Percentiles rank a stretch among this genome's conserved stretches.
Evolutionary conservation across 2,797 vertebrate species (phyloP).

Genomic region (Chaetophractus vellerosus): DNA sequence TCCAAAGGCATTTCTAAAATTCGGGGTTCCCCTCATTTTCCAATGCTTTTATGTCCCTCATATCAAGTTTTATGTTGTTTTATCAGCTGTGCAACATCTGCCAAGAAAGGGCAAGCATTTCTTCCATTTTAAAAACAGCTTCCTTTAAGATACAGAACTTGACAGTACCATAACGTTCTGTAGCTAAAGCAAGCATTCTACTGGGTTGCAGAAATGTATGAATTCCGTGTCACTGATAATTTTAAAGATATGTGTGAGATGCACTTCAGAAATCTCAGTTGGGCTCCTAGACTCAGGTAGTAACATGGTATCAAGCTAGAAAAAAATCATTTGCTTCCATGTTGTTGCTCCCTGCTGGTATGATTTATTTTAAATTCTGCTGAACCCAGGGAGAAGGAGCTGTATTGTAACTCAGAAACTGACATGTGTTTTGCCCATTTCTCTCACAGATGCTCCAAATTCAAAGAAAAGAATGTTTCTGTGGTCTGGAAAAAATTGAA

Average conservation of each 20-base stretch:
- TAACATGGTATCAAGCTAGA: slow-evolving; percentile 54
- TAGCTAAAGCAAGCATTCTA: slow-evolving; percentile 22
- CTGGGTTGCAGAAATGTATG: slow-evolving; percentile 4
- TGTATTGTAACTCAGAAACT: slow-evolving; percentile 55
- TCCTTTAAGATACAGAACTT: slow-evolving; percentile 38
- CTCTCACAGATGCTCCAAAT: slow-evolving; percentile 32
- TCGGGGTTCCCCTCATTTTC: background rate
- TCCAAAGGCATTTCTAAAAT: background rate
- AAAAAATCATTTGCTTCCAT: slow-evolving; percentile 74
- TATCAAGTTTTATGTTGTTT: background rate
- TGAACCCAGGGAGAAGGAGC: slow-evolving; percentile 31
- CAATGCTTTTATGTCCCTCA: background rate
- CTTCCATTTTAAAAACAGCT: slow-evolving; percentile 52
- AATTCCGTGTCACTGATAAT: slow-evolving; percentile 57
- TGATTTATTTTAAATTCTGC: slow-evolving; percentile 78
- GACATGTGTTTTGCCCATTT: slow-evolving; percentile 4
- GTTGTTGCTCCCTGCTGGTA: slow-evolving; percentile 68
- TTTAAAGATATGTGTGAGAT: slow-evolving; percentile 71
- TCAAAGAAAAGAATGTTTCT: slow-evolving; percentile 39
- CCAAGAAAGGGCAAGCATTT: slow-evolving; percentile 21
- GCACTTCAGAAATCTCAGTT: slow-evolving; percentile 64
- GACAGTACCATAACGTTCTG: slow-evolving; percentile 13
- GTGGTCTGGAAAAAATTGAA: background rate
- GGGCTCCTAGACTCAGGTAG: slow-evolving; percentile 48
- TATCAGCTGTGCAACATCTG: background rate